phyloP scores from a whole-genome alignment of 2,113 vertebrate genomes.

The Sterna hirundo region DNA sequence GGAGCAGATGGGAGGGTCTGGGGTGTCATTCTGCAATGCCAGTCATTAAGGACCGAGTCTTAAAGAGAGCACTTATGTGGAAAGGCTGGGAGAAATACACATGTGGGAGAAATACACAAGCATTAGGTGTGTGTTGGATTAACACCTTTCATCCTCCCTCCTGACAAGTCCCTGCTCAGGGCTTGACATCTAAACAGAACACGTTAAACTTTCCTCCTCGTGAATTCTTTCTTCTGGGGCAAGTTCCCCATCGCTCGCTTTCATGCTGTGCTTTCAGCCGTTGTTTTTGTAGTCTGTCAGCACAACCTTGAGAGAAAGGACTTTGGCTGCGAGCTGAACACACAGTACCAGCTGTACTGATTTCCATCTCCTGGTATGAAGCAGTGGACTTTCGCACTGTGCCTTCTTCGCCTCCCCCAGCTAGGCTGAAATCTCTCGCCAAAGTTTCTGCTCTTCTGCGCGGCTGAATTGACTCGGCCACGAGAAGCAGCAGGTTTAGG shows the following conservation, averaged over 20 bases:
- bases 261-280: constrained; percentile 61
- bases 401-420: background rate
- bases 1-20: background rate
- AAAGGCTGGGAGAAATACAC: background rate
- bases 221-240: constrained; percentile 21
- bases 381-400: constrained; percentile 45
- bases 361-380: constrained; percentile 40
- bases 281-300: constrained; percentile 69
- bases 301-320: constrained; percentile 71
- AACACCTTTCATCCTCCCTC: background rate
- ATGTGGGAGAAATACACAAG: background rate
- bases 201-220: background rate
- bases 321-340: constrained; percentile 51
- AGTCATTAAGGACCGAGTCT: background rate
- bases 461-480: background rate
- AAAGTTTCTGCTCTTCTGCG: background rate
- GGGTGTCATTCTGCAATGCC: background rate
- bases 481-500: background rate
- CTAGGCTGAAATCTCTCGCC: background rate
- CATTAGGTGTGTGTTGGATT: background rate
- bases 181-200: background rate
- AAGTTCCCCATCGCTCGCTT: constrained; percentile 54
- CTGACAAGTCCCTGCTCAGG: background rate
- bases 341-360: constrained; percentile 49
- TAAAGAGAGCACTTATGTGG: background rate